phyloP scores from a whole-genome alignment of 2,113 vertebrate species.

The human region GRCh38 chr3:37587001-37587500 shows the following conservation, averaged over 20 bases:
- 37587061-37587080: neutral
- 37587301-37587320: neutral
- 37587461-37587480: neutral
- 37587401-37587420: constrained; percentile 49
- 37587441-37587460: neutral
- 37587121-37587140: neutral
- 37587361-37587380: neutral
- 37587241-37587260: neutral
- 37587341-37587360: neutral
- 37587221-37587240: neutral
- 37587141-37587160: neutral
- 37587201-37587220: neutral
- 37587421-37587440: constrained; percentile 27
- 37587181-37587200: neutral
- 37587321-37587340: neutral
- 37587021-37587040: neutral
- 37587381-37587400: constrained; percentile 25
- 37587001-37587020: neutral
- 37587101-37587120: neutral
- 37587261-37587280: neutral
- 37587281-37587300: neutral
- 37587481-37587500: neutral
- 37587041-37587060: neutral
- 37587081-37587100: neutral
- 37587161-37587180: neutral